Percentiles rank a stretch among this genome's conserved stretches.
Evolutionary conservation across 1,140 invertebrate genomes (phyloP).

Genomic region (Drosophila eugracilis): DNA sequence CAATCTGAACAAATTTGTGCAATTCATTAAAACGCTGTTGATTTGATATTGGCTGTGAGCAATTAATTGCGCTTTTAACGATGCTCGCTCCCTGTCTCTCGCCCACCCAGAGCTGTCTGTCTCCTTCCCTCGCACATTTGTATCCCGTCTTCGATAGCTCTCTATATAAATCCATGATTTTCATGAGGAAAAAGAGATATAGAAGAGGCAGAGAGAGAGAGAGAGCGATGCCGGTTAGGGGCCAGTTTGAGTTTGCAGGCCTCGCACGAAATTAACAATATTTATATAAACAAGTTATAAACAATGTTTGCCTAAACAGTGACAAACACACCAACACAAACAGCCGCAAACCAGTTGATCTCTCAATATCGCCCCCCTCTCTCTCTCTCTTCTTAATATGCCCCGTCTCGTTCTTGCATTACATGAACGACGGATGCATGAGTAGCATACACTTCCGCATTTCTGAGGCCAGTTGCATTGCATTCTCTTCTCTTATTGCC

Average conservation of each 20-base stretch:
- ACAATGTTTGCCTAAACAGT: slow-evolving; percentile 82
- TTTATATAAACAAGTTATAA: slow-evolving; percentile 84
- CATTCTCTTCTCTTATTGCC: slow-evolving; percentile 4
- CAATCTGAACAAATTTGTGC: slow-evolving; percentile 77
- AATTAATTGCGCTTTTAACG: slow-evolving; percentile 80
- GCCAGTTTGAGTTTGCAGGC: slow-evolving; percentile 57
- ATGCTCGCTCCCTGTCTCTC: slow-evolving; percentile 36
- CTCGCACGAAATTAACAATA: slow-evolving; percentile 77
- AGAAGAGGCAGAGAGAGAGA: slow-evolving; percentile 13
- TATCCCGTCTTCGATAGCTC: slow-evolving; percentile 12
- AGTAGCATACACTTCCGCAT: slow-evolving; percentile 74
- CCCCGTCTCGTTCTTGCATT: slow-evolving; percentile 38
- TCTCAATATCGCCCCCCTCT: slow-evolving; percentile 42
- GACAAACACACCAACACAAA: slow-evolving; percentile 67
- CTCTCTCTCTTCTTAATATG: background rate
- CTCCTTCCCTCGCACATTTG: slow-evolving; percentile 8
- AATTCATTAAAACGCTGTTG: slow-evolving; percentile 80
- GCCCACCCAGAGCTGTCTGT: slow-evolving; percentile 17
- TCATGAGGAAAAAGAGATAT: slow-evolving; percentile 49
- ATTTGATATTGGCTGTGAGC: slow-evolving; percentile 72
- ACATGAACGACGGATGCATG: slow-evolving; percentile 67
- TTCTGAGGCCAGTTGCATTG: slow-evolving; percentile 54
- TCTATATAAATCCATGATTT: slow-evolving; percentile 63
- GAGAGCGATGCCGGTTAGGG: slow-evolving; percentile 35
- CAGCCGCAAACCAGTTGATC: slow-evolving; percentile 67